phyloP scores from a whole-genome alignment of 2,888 invertebrate genomes.

The Steinernema carpocapsae region DNA sequence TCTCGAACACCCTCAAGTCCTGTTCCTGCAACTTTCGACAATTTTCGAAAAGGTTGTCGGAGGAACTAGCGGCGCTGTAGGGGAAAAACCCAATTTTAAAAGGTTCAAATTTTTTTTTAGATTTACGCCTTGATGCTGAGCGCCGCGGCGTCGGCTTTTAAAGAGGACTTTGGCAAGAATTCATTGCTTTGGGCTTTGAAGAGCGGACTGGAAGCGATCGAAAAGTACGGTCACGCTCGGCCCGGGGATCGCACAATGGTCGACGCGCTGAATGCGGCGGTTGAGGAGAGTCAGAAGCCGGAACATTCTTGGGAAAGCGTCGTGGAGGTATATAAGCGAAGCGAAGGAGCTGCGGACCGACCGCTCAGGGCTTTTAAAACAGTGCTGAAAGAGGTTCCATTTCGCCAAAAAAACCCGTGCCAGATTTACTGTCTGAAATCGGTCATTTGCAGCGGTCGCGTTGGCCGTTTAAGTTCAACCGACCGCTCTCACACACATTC shows the following conservation, averaged over 20 bases:
- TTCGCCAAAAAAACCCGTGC: too few relatives aligned
- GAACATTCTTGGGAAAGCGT: slow-evolving; percentile 42
- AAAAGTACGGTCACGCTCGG: slow-evolving; percentile 77
- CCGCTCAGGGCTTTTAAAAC: neutral
- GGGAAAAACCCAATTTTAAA: neutral
- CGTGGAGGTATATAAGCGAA: slow-evolving; percentile 38
- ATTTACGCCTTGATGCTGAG: slow-evolving; percentile 61
- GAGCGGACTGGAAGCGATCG: slow-evolving; percentile 51
- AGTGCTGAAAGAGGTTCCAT: too few relatives aligned
- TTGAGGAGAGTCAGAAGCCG: slow-evolving; percentile 36
- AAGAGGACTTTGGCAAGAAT: neutral
- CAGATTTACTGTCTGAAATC: too few relatives aligned
- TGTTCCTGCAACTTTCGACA: slow-evolving; percentile 52
- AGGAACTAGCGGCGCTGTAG: slow-evolving; percentile 63
- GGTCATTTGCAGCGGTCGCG: too few relatives aligned
- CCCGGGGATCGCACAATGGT: slow-evolving; percentile 80
- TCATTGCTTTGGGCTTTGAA: slow-evolving; percentile 43
- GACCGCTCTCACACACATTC: too few relatives aligned
- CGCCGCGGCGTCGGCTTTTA: slow-evolving; percentile 47
- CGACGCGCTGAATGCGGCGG: slow-evolving; percentile 53
- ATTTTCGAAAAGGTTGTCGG: slow-evolving; percentile 61
- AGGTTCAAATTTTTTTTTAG: slow-evolving; percentile 39
- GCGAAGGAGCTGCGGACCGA: neutral
- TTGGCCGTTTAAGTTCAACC: too few relatives aligned
- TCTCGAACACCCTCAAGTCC: slow-evolving; percentile 45